Conservation (phyloP, 2,113 vertebrate genomes). For the Ardeotis arabs region DNA sequence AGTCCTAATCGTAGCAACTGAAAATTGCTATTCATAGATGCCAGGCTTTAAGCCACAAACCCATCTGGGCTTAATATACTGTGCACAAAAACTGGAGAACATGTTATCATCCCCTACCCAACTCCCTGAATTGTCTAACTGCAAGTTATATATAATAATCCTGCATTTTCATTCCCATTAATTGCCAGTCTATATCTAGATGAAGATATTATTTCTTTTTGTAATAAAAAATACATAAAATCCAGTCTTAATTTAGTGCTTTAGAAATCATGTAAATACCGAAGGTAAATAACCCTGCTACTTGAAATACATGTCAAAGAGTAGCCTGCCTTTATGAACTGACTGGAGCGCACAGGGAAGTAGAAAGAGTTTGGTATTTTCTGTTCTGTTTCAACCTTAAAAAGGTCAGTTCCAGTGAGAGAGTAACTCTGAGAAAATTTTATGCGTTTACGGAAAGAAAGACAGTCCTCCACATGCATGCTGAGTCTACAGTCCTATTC, state of each 20-base stretch:
- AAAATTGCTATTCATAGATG: not conserved
- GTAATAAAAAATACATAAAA: not conserved
- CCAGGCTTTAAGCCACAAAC: not conserved
- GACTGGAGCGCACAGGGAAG: not conserved
- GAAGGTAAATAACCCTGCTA: not conserved
- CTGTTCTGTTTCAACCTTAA: not conserved
- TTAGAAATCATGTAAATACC: not conserved
- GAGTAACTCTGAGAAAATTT: not conserved
- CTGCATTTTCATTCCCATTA: not conserved
- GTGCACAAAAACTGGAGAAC: not conserved
- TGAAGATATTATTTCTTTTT: not conserved
- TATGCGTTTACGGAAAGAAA: not conserved
- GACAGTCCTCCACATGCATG: not conserved
- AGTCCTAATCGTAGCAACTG: not conserved
- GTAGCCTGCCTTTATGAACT: not conserved
- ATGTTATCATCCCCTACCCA: not conserved
- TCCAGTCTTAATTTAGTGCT: not conserved
- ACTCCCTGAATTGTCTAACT: not conserved
- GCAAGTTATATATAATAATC: not conserved
- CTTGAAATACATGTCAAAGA: not conserved
- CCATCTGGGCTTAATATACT: not conserved
- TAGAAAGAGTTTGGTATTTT: not conserved
- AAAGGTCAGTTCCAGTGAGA: slow-evolving; percentile 12
- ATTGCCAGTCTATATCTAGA: not conserved
- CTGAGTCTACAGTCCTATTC: not conserved